Evolutionary conservation across 2,888 invertebrate genomes (phyloP).

Genomic region (Clitarchus hookeri): DNA sequence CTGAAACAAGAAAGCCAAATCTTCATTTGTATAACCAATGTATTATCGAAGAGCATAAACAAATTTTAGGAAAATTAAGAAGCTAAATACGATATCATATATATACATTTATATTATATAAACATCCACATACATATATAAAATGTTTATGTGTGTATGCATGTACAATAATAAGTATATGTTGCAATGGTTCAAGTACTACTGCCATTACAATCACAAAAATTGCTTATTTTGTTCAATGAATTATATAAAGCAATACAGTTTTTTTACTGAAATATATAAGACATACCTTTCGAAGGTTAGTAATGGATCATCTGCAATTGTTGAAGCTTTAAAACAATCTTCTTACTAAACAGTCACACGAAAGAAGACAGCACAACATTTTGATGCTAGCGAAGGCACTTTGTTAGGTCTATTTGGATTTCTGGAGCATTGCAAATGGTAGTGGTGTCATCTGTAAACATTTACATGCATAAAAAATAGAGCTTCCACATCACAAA

Average conservation of each 20-base stretch:
- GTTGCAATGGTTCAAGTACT: too few species aligned
- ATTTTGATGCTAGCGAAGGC: neutral
- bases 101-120: too few species aligned
- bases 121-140: too few species aligned
- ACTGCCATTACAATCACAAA: neutral
- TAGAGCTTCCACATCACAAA: neutral
- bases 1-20: too few species aligned
- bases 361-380: neutral
- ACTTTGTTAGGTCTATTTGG: neutral
- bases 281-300: neutral
- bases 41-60: too few species aligned
- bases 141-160: too few species aligned
- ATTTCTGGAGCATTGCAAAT: neutral
- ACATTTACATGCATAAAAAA: neutral
- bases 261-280: neutral
- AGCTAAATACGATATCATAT: too few species aligned
- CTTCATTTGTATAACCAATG: too few species aligned
- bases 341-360: neutral
- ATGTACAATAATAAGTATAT: too few species aligned
- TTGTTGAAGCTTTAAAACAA: neutral
- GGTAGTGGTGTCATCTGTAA: neutral
- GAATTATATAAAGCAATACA: neutral
- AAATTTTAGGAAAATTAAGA: too few species aligned
- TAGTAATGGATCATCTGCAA: neutral
- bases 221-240: too few species aligned